These are phyloP conservation scores for Elaphurus davidianus DNA, from an alignment of 2,113 vertebrate genomes.

Conservation along the genomic window DNA sequence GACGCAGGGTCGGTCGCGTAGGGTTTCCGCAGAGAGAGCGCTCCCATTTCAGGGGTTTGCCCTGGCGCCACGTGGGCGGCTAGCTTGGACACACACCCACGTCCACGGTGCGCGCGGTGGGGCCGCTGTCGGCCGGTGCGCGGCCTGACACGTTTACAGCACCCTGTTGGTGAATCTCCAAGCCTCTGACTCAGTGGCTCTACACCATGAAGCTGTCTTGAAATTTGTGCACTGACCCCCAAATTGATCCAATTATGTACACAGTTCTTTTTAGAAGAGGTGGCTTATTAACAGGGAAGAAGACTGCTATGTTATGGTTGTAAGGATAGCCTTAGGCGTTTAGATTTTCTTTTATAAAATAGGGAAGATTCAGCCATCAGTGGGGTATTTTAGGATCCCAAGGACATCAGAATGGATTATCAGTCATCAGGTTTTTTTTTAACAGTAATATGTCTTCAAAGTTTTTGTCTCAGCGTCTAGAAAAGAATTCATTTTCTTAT, in stretches of 20 bases:
- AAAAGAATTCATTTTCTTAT: constrained; percentile 58
- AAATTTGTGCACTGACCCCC: constrained; percentile 72
- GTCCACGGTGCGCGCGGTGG: constrained; percentile 59
- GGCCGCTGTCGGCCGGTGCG: constrained; percentile 53
- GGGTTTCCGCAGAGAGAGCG: not conserved
- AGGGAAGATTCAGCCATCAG: constrained; percentile 71
- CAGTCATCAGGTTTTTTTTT: constrained; percentile 66
- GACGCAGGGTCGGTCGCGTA: not conserved
- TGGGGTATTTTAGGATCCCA: constrained; percentile 55
- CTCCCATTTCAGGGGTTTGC: not conserved
- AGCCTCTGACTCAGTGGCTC: constrained; percentile 60
- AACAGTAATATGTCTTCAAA: constrained; percentile 31
- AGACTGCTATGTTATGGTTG: constrained; percentile 13
- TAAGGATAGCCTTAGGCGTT: constrained; percentile 75
- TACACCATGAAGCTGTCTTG: constrained; percentile 35
- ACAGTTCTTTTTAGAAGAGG: constrained; percentile 59
- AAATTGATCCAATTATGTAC: constrained; percentile 52
- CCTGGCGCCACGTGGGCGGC: not conserved
- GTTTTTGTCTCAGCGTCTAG: constrained; percentile 47
- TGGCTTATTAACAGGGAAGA: constrained; percentile 58
- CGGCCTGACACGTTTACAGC: constrained; percentile 18
- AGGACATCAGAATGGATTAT: constrained; percentile 58
- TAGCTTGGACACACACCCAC: not conserved
- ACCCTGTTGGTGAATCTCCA: constrained; percentile 35
- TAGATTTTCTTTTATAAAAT: constrained; percentile 52